Base-by-base conservation (phyloP, 2,888 invertebrate species). In the Luperina testacea region DNA sequence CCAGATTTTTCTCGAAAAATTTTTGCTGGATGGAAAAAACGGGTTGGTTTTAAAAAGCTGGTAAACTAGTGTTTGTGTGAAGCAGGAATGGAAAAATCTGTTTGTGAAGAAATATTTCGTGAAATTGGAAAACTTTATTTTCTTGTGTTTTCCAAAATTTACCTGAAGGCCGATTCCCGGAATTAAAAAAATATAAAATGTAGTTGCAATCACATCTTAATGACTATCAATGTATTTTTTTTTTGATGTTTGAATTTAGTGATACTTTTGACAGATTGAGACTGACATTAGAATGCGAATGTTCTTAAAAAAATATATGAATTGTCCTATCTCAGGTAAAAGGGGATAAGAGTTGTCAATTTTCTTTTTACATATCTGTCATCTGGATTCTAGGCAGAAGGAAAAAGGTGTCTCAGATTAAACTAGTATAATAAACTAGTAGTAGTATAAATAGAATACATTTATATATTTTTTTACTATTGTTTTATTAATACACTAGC, bases 21-120 rank as follows among this genome's bases (percentile, higher is more conserved):
- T 17, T 75, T 78, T 51, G 71, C 17, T n/a, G 68, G 13, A 45
- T 38, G 27, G 38, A 61, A 78, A 83, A 75, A 72, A 67, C 17
- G 13, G 11, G 11, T 38, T n/a, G 13, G 2, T 61, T 75, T 53
- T 15, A 13, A n/a, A 81, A 32, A 51, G 11, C 15, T 57, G 2
- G 17, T 8, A 24, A 48, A 80, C 57, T 38, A 9, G 59, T 38
- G 27, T 20, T 15, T 72, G 27, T 15, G 24, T 59, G 45, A 4
- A 42, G 13, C 2, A 32, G 45, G 7, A 27, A 24, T 65, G 17
- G 13, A 42, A 45, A 72, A 75, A 13, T 1, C 7, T n/a, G 38
- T 61, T 38, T n/a, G 59, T 70, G 17, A 70, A n/a, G 15, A 9
- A 11, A 17, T 32, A 17, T 70, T 70, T 53, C 9, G 24, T 59